Conservation (phyloP, 2,888 invertebrate genomes). For the Biston betularia region DNA sequence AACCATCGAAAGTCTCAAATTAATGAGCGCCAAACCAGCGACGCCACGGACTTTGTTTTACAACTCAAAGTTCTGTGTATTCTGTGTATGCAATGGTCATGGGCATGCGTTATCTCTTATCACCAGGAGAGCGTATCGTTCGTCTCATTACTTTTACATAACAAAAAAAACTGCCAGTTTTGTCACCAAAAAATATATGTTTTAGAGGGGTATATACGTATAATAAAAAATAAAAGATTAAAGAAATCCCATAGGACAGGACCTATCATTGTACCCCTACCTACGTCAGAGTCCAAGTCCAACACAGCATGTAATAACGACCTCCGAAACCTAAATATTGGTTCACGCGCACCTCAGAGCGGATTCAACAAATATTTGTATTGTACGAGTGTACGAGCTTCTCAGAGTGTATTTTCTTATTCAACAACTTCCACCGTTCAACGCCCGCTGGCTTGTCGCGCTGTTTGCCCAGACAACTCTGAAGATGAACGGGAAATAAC, state of each 20-base stretch:
- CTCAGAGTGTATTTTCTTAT: slow-evolving; percentile 81
- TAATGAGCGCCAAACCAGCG: no score
- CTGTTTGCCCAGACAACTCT: slow-evolving; percentile 69
- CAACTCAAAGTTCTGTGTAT: no score
- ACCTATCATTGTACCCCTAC: slow-evolving; percentile 20
- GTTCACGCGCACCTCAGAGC: slow-evolving; percentile 77
- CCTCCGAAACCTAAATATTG: slow-evolving; percentile 76
- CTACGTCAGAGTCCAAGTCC: slow-evolving; percentile 10
- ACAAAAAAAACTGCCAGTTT: no score
- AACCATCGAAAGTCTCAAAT: no score
- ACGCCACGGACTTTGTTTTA: no score
- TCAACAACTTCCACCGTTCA: slow-evolving; percentile 79
- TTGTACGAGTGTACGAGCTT: slow-evolving; percentile 73
- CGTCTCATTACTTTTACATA: no score
- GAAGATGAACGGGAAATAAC: slow-evolving; percentile 57
- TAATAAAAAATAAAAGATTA: neutral
- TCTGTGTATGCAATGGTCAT: no score
- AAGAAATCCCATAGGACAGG: slow-evolving; percentile 1
- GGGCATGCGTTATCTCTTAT: no score
- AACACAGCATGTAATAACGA: slow-evolving; percentile 70
- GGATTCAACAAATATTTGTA: slow-evolving; percentile 83
- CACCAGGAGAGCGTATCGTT: no score
- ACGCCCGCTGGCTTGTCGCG: slow-evolving; percentile 71
- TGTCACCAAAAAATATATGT: neutral
- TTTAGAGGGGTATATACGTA: neutral